phyloP scores from a whole-genome alignment of 2,797 vertebrate genomes.

The Oreortyx pictus region DNA sequence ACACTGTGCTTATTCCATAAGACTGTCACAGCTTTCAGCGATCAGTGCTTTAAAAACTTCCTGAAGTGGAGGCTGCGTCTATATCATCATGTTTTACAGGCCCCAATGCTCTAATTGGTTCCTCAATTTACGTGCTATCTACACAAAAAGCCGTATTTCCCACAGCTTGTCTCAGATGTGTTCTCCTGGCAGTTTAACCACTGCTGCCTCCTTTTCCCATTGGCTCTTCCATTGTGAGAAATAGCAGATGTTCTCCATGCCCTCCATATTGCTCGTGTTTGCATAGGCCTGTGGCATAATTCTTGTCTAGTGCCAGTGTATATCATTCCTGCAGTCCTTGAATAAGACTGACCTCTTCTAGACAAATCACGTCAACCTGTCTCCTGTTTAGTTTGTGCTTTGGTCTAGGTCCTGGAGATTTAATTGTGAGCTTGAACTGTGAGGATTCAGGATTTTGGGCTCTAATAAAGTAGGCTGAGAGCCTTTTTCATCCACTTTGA shows the following conservation, averaged over 20 bases:
- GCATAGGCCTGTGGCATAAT: background rate
- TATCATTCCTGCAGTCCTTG: background rate
- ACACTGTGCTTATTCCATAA: background rate
- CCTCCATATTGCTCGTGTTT: background rate
- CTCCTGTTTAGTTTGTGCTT: background rate
- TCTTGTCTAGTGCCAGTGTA: background rate
- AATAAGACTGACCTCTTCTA: background rate
- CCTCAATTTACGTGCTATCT: background rate
- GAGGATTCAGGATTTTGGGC: background rate
- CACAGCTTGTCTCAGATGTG: slow-evolving; percentile 23
- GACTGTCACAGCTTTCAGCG: background rate
- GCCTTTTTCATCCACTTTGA: background rate
- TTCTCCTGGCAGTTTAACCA: slow-evolving; percentile 15
- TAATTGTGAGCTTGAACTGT: background rate
- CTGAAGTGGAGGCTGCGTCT: slow-evolving; percentile 8
- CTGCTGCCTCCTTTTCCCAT: background rate
- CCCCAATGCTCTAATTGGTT: background rate
- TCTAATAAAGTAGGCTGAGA: background rate
- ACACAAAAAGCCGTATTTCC: background rate
- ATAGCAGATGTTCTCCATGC: background rate
- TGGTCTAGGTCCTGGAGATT: background rate
- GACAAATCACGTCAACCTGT: background rate
- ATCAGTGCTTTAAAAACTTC: slow-evolving; percentile 33
- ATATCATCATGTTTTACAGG: slow-evolving; percentile 6
- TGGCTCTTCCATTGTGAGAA: background rate